phyloP scores from a whole-genome alignment of 1,140 invertebrate species.

The Drosophila tropicalis region DNA sequence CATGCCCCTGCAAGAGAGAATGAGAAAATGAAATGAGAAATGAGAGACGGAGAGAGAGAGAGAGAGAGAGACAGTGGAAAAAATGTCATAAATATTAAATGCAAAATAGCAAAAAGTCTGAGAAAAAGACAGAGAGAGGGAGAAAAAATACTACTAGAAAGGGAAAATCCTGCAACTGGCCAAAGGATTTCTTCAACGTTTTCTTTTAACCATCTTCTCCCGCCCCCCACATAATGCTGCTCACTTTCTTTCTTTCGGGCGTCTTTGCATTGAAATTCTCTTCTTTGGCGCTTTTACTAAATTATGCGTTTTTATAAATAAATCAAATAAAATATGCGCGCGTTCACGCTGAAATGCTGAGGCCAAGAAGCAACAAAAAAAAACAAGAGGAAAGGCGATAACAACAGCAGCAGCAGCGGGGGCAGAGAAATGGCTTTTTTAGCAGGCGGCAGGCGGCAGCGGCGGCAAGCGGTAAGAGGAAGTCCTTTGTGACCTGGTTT shows the following conservation, averaged over 20 bases:
- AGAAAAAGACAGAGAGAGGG: too few relatives aligned
- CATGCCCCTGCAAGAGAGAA: slow-evolving; percentile 45
- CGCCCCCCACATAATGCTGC: background rate
- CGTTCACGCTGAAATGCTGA: slow-evolving; percentile 70
- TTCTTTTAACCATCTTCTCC: background rate
- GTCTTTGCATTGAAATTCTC: slow-evolving; percentile 31
- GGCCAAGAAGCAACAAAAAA: slow-evolving; percentile 44
- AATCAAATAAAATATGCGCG: slow-evolving; percentile 80
- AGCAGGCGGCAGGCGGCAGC: background rate
- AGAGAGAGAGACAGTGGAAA: slow-evolving; percentile 45
- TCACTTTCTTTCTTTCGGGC: background rate
- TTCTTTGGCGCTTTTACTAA: slow-evolving; percentile 47
- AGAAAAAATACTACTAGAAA: slow-evolving; percentile 30
- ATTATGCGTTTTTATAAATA: slow-evolving; percentile 72
- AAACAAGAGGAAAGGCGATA: slow-evolving; percentile 34
- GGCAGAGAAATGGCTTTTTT: too few relatives aligned
- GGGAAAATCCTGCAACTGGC: slow-evolving; percentile 61
- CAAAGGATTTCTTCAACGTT: slow-evolving; percentile 33
- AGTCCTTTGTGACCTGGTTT: slow-evolving; percentile 79
- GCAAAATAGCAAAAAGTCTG: slow-evolving; percentile 63
- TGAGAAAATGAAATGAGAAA: slow-evolving; percentile 28
- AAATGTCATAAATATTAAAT: slow-evolving; percentile 76
- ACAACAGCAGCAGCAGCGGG: slow-evolving; percentile 20
- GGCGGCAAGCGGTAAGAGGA: background rate
- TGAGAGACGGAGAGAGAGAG: slow-evolving; percentile 8